Percentiles rank a stretch among this genome's conserved stretches.
Conservation (phyloP, 2,113 vertebrate species). For the Nerophis ophidion region DNA sequence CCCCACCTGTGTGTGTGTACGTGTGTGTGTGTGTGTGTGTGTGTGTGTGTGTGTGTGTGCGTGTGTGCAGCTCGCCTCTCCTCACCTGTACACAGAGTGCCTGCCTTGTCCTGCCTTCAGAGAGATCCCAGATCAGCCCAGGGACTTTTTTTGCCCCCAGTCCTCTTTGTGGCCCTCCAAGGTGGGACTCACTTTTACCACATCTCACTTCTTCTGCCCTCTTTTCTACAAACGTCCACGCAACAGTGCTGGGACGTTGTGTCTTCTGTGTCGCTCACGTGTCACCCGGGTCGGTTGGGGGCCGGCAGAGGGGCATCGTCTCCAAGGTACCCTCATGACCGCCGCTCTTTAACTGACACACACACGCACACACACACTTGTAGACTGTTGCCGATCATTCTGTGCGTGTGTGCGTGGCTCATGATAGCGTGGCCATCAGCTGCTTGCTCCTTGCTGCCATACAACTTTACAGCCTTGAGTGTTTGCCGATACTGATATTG, state of each 20-base stretch:
- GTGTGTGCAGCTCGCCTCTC: conserved; percentile 50
- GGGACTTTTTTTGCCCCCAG: conserved; percentile 40
- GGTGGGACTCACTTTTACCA: conserved; percentile 41
- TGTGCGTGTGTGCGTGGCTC: background rate
- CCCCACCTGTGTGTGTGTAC: conserved; percentile 23
- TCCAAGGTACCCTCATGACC: conserved; percentile 44
- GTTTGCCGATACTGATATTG: too few species aligned
- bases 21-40: conserved; percentile 15
- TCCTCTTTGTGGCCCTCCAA: conserved; percentile 43
- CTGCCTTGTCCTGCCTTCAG: conserved; percentile 71
- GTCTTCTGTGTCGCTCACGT: conserved; percentile 11
- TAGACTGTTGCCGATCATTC: conserved; percentile 16
- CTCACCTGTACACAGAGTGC: conserved; percentile 67
- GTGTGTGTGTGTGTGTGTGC: conserved; percentile 31
- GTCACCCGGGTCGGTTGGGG: conserved; percentile 28
- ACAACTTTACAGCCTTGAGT: background rate
- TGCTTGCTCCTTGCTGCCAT: background rate
- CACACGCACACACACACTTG: background rate
- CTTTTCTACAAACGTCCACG: conserved; percentile 26
- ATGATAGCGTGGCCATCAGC: background rate
- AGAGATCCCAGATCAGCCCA: conserved; percentile 65
- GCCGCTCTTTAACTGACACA: conserved; percentile 38
- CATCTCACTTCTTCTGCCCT: conserved; percentile 56
- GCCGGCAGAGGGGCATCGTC: conserved; percentile 43
- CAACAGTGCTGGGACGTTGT: background rate